These are phyloP conservation scores for Australoheros facetus DNA, from an alignment of 2,797 vertebrate species.

Conservation along the genomic window DNA sequence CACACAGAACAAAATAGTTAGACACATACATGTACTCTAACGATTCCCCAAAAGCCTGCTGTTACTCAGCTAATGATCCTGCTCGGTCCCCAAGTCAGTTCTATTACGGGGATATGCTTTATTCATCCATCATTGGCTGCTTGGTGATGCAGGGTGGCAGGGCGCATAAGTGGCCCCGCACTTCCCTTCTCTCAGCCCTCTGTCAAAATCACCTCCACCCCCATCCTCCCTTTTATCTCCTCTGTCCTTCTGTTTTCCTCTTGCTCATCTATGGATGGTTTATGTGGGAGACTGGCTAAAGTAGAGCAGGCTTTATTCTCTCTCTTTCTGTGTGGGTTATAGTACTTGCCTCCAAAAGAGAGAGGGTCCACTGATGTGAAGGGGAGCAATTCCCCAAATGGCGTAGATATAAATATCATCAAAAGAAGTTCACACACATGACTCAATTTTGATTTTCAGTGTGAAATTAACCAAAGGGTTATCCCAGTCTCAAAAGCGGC, in stretches of 20 bases:
- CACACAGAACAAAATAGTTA: conserved; percentile 10
- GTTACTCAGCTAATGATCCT: conserved; percentile 52
- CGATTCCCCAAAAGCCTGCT: conserved; percentile 37
- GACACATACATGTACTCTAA: conserved; percentile 11
- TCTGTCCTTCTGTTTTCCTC: conserved; percentile 59
- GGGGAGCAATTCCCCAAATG: conserved; percentile 22
- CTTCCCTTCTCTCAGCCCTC: conserved; percentile 47
- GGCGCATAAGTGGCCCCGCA: conserved; percentile 55
- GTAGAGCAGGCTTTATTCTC: conserved; percentile 45
- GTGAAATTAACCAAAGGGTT: not conserved
- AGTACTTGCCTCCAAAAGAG: conserved; percentile 22
- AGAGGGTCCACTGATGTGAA: conserved; percentile 18
- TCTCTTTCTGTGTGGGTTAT: conserved; percentile 15
- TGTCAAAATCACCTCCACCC: conserved; percentile 25
- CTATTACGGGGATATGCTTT: conserved; percentile 67
- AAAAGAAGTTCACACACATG: conserved; percentile 7
- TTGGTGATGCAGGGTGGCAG: conserved; percentile 71
- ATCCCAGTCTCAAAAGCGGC: not conserved
- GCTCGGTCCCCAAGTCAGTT: conserved; percentile 27
- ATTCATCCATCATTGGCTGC: conserved; percentile 72
- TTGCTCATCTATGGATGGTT: conserved; percentile 42
- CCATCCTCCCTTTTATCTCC: conserved; percentile 36
- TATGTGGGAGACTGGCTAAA: conserved; percentile 41
- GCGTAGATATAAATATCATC: conserved; percentile 37
- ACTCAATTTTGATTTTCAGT: conserved; percentile 24